phyloP scores from a whole-genome alignment of 2,888 invertebrate species.

The Drosophila antonietae region DNA sequence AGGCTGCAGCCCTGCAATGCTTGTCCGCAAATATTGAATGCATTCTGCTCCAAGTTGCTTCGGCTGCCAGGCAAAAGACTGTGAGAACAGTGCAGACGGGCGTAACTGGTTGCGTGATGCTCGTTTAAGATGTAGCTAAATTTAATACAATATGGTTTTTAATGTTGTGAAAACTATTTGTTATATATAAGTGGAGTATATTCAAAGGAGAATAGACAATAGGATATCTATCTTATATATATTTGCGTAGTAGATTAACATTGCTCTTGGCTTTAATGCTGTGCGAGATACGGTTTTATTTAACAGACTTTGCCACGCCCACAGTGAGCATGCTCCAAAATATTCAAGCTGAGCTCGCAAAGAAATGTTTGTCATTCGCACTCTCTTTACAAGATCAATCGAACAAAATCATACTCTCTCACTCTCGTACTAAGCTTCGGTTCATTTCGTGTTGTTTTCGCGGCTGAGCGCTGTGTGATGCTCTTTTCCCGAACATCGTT shows the following conservation, averaged over 20 bases:
- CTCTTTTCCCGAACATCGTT: no score
- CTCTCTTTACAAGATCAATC: no score
- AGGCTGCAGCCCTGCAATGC: background rate
- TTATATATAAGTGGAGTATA: background rate
- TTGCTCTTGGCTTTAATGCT: background rate
- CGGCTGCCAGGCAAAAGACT: background rate
- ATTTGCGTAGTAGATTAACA: background rate
- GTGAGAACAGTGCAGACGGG: background rate
- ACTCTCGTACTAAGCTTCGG: no score
- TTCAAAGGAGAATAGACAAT: background rate
- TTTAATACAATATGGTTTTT: background rate
- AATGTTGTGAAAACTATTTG: background rate
- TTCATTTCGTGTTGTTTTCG: no score
- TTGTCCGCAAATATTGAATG: slow-evolving; percentile 13
- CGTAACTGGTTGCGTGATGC: background rate
- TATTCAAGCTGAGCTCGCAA: no score
- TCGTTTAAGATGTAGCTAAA: no score
- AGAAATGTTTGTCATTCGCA: no score
- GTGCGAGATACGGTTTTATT: background rate
- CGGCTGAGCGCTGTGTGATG: no score
- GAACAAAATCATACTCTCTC: no score
- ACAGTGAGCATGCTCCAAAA: no score
- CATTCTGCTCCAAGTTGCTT: background rate
- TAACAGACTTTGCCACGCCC: background rate
- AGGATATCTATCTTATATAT: background rate